Base-by-base conservation (phyloP, 2,888 invertebrate species). In the Leptarthrus brevirostris region DNA sequence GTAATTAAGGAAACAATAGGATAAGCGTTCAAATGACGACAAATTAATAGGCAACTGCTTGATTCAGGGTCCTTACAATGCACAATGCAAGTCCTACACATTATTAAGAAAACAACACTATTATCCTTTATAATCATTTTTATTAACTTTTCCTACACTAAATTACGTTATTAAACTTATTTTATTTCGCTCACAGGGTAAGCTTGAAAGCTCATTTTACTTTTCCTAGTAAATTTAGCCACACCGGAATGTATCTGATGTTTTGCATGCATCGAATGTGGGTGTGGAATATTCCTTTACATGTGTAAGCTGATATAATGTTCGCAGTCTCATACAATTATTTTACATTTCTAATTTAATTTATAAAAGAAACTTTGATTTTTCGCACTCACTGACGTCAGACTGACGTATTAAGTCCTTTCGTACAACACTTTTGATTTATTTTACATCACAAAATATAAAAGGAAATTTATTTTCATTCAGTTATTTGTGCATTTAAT, bases 151-250 rank as follows among this genome's bases (percentile, higher is more conserved):
- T 69, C 52, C 52, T 49, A 64, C 64, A 34, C 69, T 69, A 52
- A 69, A 34, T 52, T 69, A 14, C 18, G 4, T 26, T 54, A 14
- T 69, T 69, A 52, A n/a, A 69, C 52, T 52, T 69, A 52, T 47
- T 34, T 26, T 52, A 69, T 69, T 52, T 69, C 69, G 69, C 69
- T 69, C 69, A 69, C 69, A 69, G 69, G 69, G 69, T 52, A 69
- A 69, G 69, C 69, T 69, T 69, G 49, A 69, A 69, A 69, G 69
- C 69, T 69, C 69, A 24, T 69, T 24, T 49, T 49, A 52, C 52
- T 69, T 69, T 52, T 69, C 24, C 34, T 69, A 69, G 22, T 69
- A 10, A 69, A 69, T 34, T 52, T 12, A 69, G 2, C 12, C 20
- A 16, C 52, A 54, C 52, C 52, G 6, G 52, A 52, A 52, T 54